A percentile compares a stretch with the other conserved stretches of the same genome.
phyloP scores from a whole-genome alignment of 2,113 vertebrate genomes.

The Gallinago undulata region DNA sequence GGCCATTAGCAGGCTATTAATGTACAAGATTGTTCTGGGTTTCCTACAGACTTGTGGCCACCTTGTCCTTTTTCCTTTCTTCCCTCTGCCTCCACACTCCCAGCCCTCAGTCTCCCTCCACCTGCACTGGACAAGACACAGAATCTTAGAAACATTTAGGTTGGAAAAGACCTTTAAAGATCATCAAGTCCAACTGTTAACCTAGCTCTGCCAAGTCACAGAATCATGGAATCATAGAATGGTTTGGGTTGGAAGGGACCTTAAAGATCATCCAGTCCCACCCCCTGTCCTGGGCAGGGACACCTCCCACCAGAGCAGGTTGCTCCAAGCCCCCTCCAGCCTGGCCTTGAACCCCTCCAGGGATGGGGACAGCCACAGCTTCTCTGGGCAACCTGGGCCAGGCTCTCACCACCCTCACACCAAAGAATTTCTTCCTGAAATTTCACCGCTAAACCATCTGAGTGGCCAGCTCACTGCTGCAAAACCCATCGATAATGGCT shows the following conservation, averaged over 20 bases:
- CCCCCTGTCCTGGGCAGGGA: neutral
- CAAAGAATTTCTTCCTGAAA: neutral
- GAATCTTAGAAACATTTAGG: neutral
- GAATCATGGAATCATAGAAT: neutral
- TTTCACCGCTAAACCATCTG: neutral
- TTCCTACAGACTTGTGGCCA: neutral
- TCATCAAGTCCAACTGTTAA: neutral
- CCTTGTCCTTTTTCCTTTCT: neutral
- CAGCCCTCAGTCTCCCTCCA: neutral
- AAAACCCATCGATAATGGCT: fast-evolving
- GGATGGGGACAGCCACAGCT: neutral
- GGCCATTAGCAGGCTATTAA: neutral
- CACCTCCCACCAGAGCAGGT: neutral
- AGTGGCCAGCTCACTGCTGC: neutral
- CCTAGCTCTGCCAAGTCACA: neutral
- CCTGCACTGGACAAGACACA: neutral
- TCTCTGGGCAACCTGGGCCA: neutral
- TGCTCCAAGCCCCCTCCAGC: neutral
- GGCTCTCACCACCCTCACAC: neutral
- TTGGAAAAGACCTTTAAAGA: neutral
- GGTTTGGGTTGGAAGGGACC: neutral
- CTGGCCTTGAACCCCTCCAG: neutral
- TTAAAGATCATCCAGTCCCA: neutral
- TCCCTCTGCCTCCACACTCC: neutral
- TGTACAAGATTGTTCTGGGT: neutral